Base-by-base conservation (phyloP, 2,888 invertebrate genomes). In the Chalcosyrphus nemorum region DNA sequence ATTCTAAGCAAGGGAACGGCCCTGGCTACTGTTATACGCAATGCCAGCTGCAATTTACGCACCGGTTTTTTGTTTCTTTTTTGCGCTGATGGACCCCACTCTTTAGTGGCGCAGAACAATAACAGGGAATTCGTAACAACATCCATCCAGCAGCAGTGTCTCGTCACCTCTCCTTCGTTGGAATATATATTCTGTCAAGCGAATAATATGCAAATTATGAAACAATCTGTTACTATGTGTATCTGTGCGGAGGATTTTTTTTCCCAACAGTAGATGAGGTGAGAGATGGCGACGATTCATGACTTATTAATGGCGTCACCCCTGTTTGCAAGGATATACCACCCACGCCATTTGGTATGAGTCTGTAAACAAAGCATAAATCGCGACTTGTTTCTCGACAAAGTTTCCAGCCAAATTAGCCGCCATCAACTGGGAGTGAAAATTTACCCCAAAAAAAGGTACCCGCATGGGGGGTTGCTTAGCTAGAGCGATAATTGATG, bases 141-240 rank as follows among this genome's bases (percentile, higher is more conserved):
- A 11, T 41, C 17, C 11, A n/a, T n/a, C n/a, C n/a, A n/a, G n/a
- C n/a, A n/a, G n/a, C n/a, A n/a, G n/a, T n/a, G n/a, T n/a, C 17
- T 7, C 21, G 13, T 2, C 5, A 1, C 15, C 9, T 24, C 15
- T 21, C 1, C 27, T 13, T 15, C n/a, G 7, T 7, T 0, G 11
- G 35, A 61, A 41, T 24, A 57, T 54, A 82, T 70, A 57, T 59
- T 65, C 59, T 57, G 43, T 84, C 74, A 57, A 74, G 84, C 80
- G 84, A 75, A 84, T 84, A 80, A 80, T 84, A 84, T 84, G 84
- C 80, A 84, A 84, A 84, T 84, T 84, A 75, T 74, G 61, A 80
- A 74, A 63, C 84, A 80, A 80, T 84, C 74, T 80, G 80, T 66
- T 72, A 82, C 59, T 59, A 68, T 41, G 61, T 45, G 41, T 57